These are phyloP conservation scores for Caenorhabditis doughertyi DNA, from an alignment of 2,888 invertebrate species.

Conservation along the genomic window DNA sequence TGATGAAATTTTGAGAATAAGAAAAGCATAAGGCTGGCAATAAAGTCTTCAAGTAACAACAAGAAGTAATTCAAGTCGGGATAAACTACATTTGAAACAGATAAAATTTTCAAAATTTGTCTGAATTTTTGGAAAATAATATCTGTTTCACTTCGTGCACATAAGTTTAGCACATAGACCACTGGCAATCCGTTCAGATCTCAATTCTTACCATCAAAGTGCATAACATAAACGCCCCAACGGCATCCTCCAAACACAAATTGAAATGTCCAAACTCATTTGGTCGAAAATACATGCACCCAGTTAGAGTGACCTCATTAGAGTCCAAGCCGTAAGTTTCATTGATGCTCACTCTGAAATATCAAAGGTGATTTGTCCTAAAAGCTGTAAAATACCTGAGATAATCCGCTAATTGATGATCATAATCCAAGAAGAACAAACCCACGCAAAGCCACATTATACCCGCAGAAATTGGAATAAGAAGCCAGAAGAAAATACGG, in stretches of 20 bases:
- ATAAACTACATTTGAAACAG: too few relatives aligned
- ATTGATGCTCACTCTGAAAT: conserved; percentile 9
- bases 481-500: neutral
- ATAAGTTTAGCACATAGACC: too few relatives aligned
- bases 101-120: too few relatives aligned
- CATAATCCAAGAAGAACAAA: conserved; percentile 1
- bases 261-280: neutral
- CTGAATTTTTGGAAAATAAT: too few relatives aligned
- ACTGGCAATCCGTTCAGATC: neutral
- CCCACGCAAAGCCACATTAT: neutral
- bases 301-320: neutral
- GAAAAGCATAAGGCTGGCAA: too few relatives aligned
- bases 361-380: too few relatives aligned
- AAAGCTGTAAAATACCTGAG: too few relatives aligned
- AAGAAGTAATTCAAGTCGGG: too few relatives aligned
- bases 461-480: neutral
- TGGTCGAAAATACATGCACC: conserved; percentile 15
- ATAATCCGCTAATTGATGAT: neutral
- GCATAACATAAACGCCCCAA: neutral
- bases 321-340: conserved; percentile 5
- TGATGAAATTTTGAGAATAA: too few relatives aligned
- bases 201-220: neutral
- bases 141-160: too few relatives aligned
- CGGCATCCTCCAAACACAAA: neutral
- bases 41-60: too few relatives aligned